Evolutionary conservation across 2,888 invertebrate genomes (phyloP), one percentile per base, ranked within the genome.

Genomic region (Aporophyla lueneburgensis): DNA sequence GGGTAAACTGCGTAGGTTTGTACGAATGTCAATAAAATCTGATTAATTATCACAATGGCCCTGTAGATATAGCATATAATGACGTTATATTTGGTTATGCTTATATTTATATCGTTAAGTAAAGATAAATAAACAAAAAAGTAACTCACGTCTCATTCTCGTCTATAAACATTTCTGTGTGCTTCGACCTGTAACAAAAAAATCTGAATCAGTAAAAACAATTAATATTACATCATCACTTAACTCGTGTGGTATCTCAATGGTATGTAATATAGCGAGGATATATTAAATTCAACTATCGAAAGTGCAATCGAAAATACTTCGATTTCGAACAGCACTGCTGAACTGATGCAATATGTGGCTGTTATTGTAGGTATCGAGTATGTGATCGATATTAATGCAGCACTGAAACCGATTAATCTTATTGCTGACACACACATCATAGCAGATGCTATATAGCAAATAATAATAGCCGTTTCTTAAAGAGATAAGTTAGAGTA

Each of bases 131-230:
- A 54, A 80, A 73, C 58, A 19, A n/a, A 63, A 71, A 46, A 87
- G 53, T 73, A 6, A 96, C 96, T 96, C 87, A 96, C 96, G 96
- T 95, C 91, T 96, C 96, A 95, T 96, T 96, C 93, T 96, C 96
- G 96, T 96, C 96, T 95, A 96, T 96, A 91, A 96, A 96, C 96
- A 96, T 96, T 90, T 95, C 94, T 93, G 92, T 93, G 88, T 92
- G 89, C 88, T 95, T 94, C 90, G 92, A 95, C 93, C 96, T 96
- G 96, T 6, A 95, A 96, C 91, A 93, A 92, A 91, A 86, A 86
- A 66, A 5, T 33, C n/a, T 16, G 5, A 53, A 80, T 86, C 10
- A 82, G 58, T 74, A 69, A 68, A 72, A 67, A 62, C 24, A 71
- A 61, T 68, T 12, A 59, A 63, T 56, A 54, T 49, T 0, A 67